Base-by-base conservation (phyloP, 2,113 vertebrate genomes). In the Pseudonaja textilis region DNA sequence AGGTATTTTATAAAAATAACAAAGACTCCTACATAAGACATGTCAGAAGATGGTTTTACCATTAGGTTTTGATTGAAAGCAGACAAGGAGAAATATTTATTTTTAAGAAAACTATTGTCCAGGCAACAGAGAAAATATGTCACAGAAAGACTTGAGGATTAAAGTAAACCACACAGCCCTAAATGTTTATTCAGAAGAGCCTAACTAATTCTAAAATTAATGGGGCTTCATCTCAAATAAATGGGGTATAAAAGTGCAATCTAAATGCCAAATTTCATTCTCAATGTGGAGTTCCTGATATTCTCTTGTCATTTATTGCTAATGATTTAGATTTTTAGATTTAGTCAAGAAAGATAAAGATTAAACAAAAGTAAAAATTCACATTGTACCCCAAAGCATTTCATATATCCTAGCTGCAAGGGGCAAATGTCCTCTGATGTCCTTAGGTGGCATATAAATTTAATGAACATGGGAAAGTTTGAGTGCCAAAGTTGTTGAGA, bases 31-130 rank as follows among this genome's bases (percentile, higher is more conserved):
- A 91, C 26, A 94, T 91, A 89, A 95, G 26, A 50, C 95, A 96
- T 91, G 86, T 89, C 93, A 92, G 95, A 94, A 94, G 90, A 94
- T 96, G 97, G 95, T 9, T 29, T 93, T 95, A 96, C 95, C 95
- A 95, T 93, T 86, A 95, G 93, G 94, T 94, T 95, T 95, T 91
- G 96, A 93, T 81, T 91, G 95, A 95, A 93, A 93, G 69, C 64
- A 22, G 25, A 87, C 56, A 85, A 93, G 18, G 93, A 96, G 87
- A 94, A 88, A 55, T 94, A 93, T 85, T 95, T 90, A n/a, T 94
- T 94, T 88, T 95, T 81, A 26, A 22, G 26, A 90, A 90, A 94
- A 95, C 55, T 42, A 95, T 94, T 88, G n/a, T 56, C 57, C 4
- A 90, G 89, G 93, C 89, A 91, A 90, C 87, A 45, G 87, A 95